Evolutionary conservation across 2,113 vertebrate genomes (phyloP).

Genomic region (Sebastes schlegelii): DNA sequence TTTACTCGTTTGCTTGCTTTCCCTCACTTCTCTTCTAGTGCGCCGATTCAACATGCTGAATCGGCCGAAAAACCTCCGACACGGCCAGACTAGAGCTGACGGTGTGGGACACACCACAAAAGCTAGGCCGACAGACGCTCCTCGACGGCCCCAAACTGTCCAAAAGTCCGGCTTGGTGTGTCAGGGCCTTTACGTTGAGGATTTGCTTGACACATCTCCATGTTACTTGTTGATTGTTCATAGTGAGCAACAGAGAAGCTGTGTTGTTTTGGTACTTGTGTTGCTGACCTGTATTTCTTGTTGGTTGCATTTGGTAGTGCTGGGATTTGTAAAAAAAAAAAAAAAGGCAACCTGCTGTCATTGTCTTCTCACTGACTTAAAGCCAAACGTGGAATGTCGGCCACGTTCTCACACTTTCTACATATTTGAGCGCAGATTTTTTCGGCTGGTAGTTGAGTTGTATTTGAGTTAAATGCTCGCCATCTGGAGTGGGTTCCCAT

Average conservation of each 20-base stretch:
- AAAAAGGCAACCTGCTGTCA: neutral
- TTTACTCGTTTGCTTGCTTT: too few species aligned
- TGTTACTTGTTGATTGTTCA: slow-evolving; percentile 40
- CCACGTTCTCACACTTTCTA: slow-evolving; percentile 17
- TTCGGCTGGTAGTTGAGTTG: slow-evolving; percentile 30
- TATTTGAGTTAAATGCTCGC: slow-evolving; percentile 33
- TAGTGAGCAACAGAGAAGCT: slow-evolving; percentile 27
- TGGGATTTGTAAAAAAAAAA: slow-evolving; percentile 34
- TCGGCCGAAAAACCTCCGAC: too few species aligned
- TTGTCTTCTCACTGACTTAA: slow-evolving; percentile 29
- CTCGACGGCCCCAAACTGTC: too few species aligned
- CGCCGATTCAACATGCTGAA: too few species aligned
- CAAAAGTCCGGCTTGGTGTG: too few species aligned
- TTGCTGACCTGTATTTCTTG: slow-evolving; percentile 46
- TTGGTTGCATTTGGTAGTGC: slow-evolving; percentile 27
- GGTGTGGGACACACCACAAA: too few species aligned
- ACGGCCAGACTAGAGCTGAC: too few species aligned
- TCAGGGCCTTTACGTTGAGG: neutral
- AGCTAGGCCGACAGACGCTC: too few species aligned
- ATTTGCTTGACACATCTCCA: slow-evolving; percentile 26
- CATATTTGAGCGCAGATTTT: slow-evolving; percentile 29
- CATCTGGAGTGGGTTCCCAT: slow-evolving; percentile 56
- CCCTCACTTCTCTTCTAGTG: too few species aligned
- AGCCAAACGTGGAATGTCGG: neutral
- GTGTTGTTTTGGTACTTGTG: slow-evolving; percentile 49